Evolutionary conservation across 2,888 invertebrate genomes (phyloP).

Genomic region (Agriotes lineatus): DNA sequence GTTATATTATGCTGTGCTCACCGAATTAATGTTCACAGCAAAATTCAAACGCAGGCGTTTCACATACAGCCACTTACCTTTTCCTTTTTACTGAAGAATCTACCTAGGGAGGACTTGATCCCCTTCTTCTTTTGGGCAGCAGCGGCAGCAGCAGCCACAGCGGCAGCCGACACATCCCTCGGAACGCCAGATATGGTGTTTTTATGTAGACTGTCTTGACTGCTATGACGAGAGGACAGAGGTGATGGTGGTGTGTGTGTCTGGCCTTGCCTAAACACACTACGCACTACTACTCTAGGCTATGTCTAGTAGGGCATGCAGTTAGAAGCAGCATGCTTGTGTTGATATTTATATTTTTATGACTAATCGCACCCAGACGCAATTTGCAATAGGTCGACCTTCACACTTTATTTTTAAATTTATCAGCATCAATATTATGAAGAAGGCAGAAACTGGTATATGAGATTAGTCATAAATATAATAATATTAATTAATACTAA

Average conservation of each 20-base stretch:
- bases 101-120: constrained; percentile 94
- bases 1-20: too few relatives aligned
- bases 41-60: too few relatives aligned
- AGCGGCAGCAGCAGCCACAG: constrained; percentile 73
- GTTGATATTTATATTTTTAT: background rate
- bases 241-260: constrained; percentile 77
- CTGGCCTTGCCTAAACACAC: constrained; percentile 67
- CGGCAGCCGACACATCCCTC: constrained; percentile 64
- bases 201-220: constrained; percentile 87
- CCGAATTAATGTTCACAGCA: too few relatives aligned
- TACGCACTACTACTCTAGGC: constrained; percentile 65
- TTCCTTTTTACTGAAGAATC: constrained; percentile 98
- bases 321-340: constrained; percentile 36
- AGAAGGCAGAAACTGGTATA: too few relatives aligned
- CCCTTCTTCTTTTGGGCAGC: constrained; percentile 93
- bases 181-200: constrained; percentile 66
- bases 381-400: too few relatives aligned
- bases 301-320: constrained; percentile 58
- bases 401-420: too few relatives aligned
- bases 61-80: too few relatives aligned
- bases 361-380: too few relatives aligned
- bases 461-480: too few relatives aligned
- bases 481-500: too few relatives aligned
- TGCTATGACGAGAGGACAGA: constrained; percentile 85
- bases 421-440: too few relatives aligned